Percentiles rank a stretch among this genome's conserved stretches.
Conservation (phyloP, 2,888 invertebrate species). For the Timandra comae region DNA sequence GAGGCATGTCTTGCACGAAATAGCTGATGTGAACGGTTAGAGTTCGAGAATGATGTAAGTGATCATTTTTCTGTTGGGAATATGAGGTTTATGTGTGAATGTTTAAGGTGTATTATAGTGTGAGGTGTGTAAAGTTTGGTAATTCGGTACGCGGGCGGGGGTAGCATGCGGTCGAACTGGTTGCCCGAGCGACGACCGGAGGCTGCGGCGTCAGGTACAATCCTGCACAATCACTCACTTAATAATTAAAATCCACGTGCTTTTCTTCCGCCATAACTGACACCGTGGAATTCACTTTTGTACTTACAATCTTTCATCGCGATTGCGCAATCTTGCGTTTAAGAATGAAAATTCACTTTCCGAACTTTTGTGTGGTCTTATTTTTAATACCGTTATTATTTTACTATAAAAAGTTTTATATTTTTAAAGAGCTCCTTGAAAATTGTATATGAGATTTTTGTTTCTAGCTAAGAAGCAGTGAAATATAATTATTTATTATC, state of each 20-base stretch:
- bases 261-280: constrained; percentile 25
- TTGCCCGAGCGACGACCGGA: constrained; percentile 74
- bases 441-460: no score
- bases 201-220: constrained; percentile 61
- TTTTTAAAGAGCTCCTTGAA: no score
- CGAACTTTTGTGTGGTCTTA: no score
- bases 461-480: no score
- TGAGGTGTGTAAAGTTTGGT: constrained; percentile 47
- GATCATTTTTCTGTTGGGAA: constrained; percentile 8
- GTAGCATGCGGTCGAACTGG: constrained; percentile 69
- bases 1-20: constrained; percentile 63
- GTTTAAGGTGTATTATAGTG: constrained; percentile 33
- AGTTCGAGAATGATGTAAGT: constrained; percentile 29
- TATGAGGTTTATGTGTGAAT: constrained; percentile 18
- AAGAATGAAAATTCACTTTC: constrained; percentile 12
- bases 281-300: constrained; percentile 30
- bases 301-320: constrained; percentile 25
- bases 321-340: constrained; percentile 7
- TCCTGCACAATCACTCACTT: constrained; percentile 42
- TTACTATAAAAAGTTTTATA: no score
- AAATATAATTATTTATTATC: no score
- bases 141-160: constrained; percentile 34
- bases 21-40: constrained; percentile 40
- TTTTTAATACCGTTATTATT: no score
- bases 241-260: constrained; percentile 49